A percentile compares a stretch with the other conserved stretches of the same genome.
These are phyloP conservation scores for Volucella inflata DNA, from an alignment of 2,888 invertebrate genomes.

Conservation along the genomic window DNA sequence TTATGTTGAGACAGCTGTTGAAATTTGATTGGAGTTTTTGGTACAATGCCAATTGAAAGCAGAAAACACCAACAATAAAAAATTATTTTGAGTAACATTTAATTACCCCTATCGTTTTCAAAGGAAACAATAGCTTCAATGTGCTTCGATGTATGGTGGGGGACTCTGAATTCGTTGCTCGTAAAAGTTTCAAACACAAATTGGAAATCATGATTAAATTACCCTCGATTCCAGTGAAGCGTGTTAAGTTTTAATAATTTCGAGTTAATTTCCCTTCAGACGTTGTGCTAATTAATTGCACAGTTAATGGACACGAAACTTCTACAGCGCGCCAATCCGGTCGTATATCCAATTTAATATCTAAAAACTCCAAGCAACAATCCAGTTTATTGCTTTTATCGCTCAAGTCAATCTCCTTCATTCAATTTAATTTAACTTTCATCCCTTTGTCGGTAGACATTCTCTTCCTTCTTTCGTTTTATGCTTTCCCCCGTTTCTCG, in stretches of 20 bases:
- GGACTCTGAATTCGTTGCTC: no score
- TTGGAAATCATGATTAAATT: conserved; percentile 63
- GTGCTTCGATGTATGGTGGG: no score
- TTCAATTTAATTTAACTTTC: conserved; percentile 76
- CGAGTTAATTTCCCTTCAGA: conserved; percentile 70
- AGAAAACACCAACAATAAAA: no score
- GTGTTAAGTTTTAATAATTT: conserved; percentile 74
- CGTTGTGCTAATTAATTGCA: conserved; percentile 72
- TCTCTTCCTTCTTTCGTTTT: conserved; percentile 42
- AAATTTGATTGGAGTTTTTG: no score
- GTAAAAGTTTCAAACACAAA: conserved; percentile 23
- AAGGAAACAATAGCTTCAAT: no score
- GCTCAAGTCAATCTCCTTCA: conserved; percentile 74
- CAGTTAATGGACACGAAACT: conserved; percentile 73
- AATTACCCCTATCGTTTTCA: no score
- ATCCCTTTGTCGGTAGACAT: conserved; percentile 74
- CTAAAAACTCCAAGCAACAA: conserved; percentile 73
- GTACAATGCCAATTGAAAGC: no score
- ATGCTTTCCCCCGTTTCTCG: conserved; percentile 9
- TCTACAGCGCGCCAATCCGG: conserved; percentile 20
- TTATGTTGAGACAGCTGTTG: no score
- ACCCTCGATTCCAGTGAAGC: conserved; percentile 50
- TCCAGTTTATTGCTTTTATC: conserved; percentile 76
- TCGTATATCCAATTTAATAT: conserved; percentile 67
- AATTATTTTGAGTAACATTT: no score